These are phyloP conservation scores for Porites rus DNA, from an alignment of 92 coral and sea anemone genomes.

Conservation along the genomic window DNA sequence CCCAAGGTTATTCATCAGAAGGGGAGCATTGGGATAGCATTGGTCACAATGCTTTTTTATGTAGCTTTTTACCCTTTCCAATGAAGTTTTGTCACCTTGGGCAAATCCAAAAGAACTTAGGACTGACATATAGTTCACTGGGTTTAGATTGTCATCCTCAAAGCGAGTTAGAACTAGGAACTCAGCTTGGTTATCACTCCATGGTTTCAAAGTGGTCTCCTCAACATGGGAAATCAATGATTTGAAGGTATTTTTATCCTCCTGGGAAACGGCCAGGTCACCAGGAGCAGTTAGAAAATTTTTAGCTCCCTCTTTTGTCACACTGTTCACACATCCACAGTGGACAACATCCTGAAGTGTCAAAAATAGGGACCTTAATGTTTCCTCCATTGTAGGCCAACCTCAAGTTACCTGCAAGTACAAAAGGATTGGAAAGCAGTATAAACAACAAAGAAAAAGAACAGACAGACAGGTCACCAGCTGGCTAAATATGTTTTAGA, in stretches of 20 bases:
- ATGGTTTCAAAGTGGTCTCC: neutral
- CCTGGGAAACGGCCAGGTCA: neutral
- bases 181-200: neutral
- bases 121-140: neutral
- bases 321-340: no score
- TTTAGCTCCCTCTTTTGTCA: no score
- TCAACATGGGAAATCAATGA: neutral
- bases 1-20: slow-evolving; percentile 21
- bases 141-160: neutral
- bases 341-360: no score
- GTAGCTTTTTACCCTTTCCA: neutral
- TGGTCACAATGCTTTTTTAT: neutral
- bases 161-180: neutral
- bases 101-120: slow-evolving; percentile 1
- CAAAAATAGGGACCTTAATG: no score
- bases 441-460: no score
- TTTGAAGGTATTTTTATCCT: neutral
- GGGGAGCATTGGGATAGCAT: neutral
- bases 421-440: no score
- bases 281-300: neutral
- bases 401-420: no score
- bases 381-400: no score
- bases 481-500: no score
- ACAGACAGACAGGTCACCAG: no score
- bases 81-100: neutral